Base-by-base conservation (phyloP, 2,113 vertebrate genomes). In the Myocastor coypus region DNA sequence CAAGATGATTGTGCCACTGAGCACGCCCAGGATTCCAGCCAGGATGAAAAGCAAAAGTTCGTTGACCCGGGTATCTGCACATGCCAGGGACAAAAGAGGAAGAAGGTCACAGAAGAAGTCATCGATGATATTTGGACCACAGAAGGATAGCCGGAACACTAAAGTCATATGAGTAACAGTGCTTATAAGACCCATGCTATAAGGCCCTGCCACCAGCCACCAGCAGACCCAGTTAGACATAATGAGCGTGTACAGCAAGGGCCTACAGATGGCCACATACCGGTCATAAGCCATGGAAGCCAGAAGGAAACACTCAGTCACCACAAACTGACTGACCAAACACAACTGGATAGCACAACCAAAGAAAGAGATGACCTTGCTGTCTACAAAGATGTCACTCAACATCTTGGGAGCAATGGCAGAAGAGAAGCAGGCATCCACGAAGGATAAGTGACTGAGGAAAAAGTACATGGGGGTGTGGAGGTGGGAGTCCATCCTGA, bases 401-500 rank as follows among this genome's bases (percentile, higher is more conserved):
- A 98, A n/a, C 71, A 97, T 66, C 26, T 97, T 97, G 11, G 97
- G 96, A 50, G 94, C 83, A 17, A 87, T 85, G 40, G 75, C 59
- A 32, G 96, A 97, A 87, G 94, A 92, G 16, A 94, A 98, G 46
- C 96, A 97, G 26, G 85, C 11, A 50, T 97, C 97, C 91, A 97
- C 90, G 82, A 88, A 96, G 19, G 98, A 96, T 88, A 98, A 82
- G 10, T 97, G 96, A 14, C 92, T 94, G 34, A 98, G 97, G 12
- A 97, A 97, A 90, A 97, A 95, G 77, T 97, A 97, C 97, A 96
- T 95, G 4, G 97, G 95, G 0, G 52, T 95, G 32, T 92, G 92
- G 83, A 97, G 94, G 30, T 32, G 13, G 8, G 71, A 88, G 66
- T 94, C 93, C 73, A 96, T 34, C 83, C 83, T 88, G 80, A 97